Evolutionary conservation across 2,113 vertebrate genomes (phyloP).

Genomic region (Toxotes jaculatrix): DNA sequence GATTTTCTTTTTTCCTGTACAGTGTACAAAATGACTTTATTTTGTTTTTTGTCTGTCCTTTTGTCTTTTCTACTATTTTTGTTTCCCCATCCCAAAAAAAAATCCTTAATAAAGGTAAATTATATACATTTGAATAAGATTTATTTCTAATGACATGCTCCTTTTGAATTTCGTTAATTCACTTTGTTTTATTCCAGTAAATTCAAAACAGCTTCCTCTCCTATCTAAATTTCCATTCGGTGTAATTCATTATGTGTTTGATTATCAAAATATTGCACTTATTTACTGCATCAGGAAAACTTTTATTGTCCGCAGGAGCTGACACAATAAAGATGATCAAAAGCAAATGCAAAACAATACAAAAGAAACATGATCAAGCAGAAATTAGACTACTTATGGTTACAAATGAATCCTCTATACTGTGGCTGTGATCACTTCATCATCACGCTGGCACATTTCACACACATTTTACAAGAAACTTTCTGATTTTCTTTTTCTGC

Average conservation of each 20-base stretch:
- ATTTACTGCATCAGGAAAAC: slow-evolving; percentile 48
- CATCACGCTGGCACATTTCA: slow-evolving; percentile 39
- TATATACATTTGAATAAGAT: slow-evolving; percentile 39
- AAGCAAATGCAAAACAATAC: slow-evolving; percentile 56
- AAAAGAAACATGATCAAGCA: slow-evolving; percentile 57
- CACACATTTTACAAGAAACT: slow-evolving; percentile 45
- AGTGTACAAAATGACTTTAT: slow-evolving; percentile 69
- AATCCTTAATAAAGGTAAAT: slow-evolving; percentile 72
- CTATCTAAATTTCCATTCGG: not conserved
- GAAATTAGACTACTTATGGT: slow-evolving; percentile 30
- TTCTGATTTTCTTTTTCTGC: slow-evolving; percentile 1
- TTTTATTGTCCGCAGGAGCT: slow-evolving; percentile 78
- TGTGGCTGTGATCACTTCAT: slow-evolving; percentile 46
- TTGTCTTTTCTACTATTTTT: slow-evolving; percentile 63
- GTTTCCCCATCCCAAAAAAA: slow-evolving; percentile 15
- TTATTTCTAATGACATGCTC: not conserved
- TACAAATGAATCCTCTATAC: slow-evolving; percentile 46
- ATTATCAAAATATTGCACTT: slow-evolving; percentile 39
- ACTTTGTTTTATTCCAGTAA: not conserved
- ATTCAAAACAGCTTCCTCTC: not conserved
- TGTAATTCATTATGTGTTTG: not conserved
- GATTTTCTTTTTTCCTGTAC: slow-evolving; percentile 61
- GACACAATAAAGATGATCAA: slow-evolving; percentile 61
- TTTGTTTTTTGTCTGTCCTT: slow-evolving; percentile 33
- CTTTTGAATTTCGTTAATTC: not conserved